phyloP scores from a whole-genome alignment of 2,888 invertebrate species.

The Spodoptera littoralis region DNA sequence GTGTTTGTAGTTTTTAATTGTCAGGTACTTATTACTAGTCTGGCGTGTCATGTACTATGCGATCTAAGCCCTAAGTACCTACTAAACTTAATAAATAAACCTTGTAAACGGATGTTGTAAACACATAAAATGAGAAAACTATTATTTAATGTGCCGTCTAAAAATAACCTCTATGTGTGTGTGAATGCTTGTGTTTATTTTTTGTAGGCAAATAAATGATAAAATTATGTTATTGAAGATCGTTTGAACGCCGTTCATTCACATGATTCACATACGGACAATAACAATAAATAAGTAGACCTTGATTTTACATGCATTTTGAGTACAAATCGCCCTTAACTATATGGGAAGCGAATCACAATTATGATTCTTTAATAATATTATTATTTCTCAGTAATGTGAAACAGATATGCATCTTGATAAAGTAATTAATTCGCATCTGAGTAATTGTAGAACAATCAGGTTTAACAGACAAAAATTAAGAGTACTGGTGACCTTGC shows the following conservation, averaged over 20 bases:
- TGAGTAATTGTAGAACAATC: constrained; percentile 27
- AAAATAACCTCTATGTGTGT: too few species aligned
- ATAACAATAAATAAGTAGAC: constrained; percentile 18
- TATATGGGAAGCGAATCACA: constrained; percentile 38
- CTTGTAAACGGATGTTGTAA: too few species aligned
- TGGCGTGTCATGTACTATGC: too few species aligned
- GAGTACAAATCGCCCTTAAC: constrained; percentile 31
- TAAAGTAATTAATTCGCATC: constrained; percentile 20
- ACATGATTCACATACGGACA: constrained; percentile 26
- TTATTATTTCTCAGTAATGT: constrained; percentile 47
- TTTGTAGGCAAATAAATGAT: background rate
- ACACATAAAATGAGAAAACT: too few species aligned
- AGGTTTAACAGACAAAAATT: constrained; percentile 43
- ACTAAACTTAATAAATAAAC: too few species aligned
- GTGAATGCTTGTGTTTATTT: constrained; percentile 23
- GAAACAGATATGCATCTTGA: constrained; percentile 55
- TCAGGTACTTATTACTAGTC: too few species aligned
- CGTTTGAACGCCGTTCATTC: constrained; percentile 23
- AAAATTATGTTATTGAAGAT: constrained; percentile 12
- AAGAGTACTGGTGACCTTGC: constrained; percentile 61
- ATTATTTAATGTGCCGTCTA: too few species aligned
- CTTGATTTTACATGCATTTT: constrained; percentile 36
- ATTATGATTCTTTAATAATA: constrained; percentile 32
- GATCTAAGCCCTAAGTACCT: too few species aligned
- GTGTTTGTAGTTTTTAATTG: too few species aligned